Base-by-base conservation (phyloP, 2,113 vertebrate species). In the Lethenteron reissneri region DNA sequence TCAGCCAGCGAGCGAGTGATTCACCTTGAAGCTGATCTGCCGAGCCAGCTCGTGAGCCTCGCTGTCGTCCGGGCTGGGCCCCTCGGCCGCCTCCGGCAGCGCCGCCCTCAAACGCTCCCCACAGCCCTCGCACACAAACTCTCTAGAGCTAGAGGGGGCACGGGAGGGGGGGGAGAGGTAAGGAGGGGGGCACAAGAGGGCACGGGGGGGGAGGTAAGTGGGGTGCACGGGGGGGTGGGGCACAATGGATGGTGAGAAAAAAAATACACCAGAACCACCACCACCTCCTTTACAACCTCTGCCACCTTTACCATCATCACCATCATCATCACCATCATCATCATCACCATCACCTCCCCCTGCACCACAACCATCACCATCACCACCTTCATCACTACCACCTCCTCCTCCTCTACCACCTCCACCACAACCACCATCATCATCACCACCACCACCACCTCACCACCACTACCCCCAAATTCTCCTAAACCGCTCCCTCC, bases 101-200 rank as follows among this genome's bases (percentile, higher is more conserved):
- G 88, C 83, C 8, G 85, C 81, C 73, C 81, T 87, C 90, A 97
- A 89, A 72, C 81, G 79, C 75, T 83, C 84, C 70, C 83, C 84
- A 73, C 92, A 97, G 9, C 79, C 77, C 76, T 97, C 94, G 79
- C 94, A 99, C 81, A 82, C 87, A 80, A 92, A 99, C 77, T 97
- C 91, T 77, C 87, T 88, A 74, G 94, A 97, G 78, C 94, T 99
- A 79, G 25, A 62, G 76, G 72, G n/a, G 75, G 74, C 74, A 74
- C 25, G 2, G 69, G 56, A 5, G 57, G 57, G 17, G 4, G 14
- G 10, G 10, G 3, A 10, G 10, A 15, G 56, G 11, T 71, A 11
- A 15, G 79, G 25, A 62, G 76, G 70, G n/a, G 12, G 15, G 11
- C 41, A 71, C 14, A 56, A 13, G 2, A 2, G 57, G 57, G 68